Conservation (phyloP, 2,888 invertebrate species). For the Leptarthrus brevirostris region DNA sequence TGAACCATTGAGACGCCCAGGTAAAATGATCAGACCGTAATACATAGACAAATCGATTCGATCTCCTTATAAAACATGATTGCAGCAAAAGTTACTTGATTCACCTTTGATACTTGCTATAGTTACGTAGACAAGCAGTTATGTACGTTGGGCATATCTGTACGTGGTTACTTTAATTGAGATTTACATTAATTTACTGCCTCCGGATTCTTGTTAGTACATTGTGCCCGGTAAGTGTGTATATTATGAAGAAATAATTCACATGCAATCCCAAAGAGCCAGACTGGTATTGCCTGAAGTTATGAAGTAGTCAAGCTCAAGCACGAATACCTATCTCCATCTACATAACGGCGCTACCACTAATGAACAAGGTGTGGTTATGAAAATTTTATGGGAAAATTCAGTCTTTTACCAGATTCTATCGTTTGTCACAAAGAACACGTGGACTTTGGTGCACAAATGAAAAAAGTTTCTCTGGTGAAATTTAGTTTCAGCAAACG, state of each 20-base stretch:
- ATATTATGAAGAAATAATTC: slow-evolving; percentile 1
- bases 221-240: neutral
- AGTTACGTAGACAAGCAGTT: neutral
- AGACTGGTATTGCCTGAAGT: neutral
- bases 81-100: neutral
- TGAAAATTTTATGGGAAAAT: neutral
- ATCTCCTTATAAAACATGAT: neutral
- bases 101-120: neutral
- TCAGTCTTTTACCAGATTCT: neutral
- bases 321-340: neutral
- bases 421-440: neutral
- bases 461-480: too few species aligned
- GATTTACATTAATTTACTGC: neutral
- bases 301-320: neutral
- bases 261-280: neutral
- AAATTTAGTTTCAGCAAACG: too few species aligned
- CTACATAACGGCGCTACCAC: neutral
- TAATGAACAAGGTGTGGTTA: neutral
- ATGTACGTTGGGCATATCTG: neutral
- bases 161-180: neutral
- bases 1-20: neutral
- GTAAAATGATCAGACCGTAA: neutral
- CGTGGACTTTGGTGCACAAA: too few species aligned
- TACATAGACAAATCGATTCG: neutral
- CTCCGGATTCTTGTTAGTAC: neutral